Evolutionary conservation across 2,797 vertebrate species (phyloP).

Genomic region (Hoplostethus mediterraneus): DNA sequence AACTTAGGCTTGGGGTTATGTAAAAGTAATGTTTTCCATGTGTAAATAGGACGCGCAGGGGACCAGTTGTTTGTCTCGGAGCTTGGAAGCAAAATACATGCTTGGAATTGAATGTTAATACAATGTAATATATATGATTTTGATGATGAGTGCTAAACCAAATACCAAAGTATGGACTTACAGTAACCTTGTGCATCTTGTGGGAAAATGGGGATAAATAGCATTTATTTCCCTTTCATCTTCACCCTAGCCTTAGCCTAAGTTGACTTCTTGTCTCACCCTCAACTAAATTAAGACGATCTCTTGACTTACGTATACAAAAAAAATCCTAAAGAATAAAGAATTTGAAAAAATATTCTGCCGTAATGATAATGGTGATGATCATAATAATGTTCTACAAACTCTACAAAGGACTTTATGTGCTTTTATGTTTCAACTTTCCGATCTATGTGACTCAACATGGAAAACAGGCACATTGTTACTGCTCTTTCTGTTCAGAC

Average conservation of each 20-base stretch:
- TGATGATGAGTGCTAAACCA: slow-evolving; percentile 5
- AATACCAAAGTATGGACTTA: slow-evolving; percentile 5
- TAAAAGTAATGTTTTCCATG: slow-evolving; percentile 50
- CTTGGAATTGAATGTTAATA: slow-evolving; percentile 45
- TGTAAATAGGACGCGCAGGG: slow-evolving; percentile 52
- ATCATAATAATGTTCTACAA: too few relatives aligned
- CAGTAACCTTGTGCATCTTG: not conserved
- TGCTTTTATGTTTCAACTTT: not conserved
- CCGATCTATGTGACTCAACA: not conserved
- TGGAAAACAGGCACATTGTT: not conserved
- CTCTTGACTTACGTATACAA: not conserved
- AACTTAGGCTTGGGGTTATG: slow-evolving; percentile 22
- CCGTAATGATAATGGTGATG: too few relatives aligned
- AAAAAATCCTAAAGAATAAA: not conserved
- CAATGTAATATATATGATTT: slow-evolving; percentile 13
- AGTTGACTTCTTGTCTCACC: not conserved
- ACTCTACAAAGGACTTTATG: not conserved
- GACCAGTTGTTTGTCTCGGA: slow-evolving; percentile 36
- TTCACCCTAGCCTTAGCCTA: not conserved
- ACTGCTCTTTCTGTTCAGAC: too few relatives aligned
- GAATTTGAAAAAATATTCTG: not conserved
- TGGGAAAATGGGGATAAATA: not conserved
- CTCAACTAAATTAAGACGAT: not conserved
- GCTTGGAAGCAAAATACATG: slow-evolving; percentile 34
- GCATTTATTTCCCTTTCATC: not conserved